Conservation (phyloP, 1,140 invertebrate genomes). For the Aphelenchoides fujianensis region DNA sequence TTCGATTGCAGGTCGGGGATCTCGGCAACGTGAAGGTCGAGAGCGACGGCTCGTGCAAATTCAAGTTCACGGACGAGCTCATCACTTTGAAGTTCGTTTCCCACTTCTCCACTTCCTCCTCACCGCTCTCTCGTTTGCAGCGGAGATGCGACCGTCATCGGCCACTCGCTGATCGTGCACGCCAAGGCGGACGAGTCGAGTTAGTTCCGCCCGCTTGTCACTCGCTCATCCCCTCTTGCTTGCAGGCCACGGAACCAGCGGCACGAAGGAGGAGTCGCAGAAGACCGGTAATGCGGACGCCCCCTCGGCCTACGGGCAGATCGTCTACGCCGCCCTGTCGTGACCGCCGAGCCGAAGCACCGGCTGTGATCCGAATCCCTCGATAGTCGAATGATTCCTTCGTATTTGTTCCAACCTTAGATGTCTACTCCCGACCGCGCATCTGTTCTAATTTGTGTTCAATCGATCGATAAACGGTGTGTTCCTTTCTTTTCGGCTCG, state of each 20-base stretch:
- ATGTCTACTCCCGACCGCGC: no score
- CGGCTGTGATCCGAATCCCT: no score
- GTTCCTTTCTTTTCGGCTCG: no score
- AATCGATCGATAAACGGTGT: no score
- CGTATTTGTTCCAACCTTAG: no score
- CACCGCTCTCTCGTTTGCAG: not conserved
- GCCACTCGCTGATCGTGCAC: slow-evolving; percentile 69
- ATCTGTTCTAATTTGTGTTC: no score
- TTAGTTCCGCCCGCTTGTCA: no score
- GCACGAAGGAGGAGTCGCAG: slow-evolving; percentile 73
- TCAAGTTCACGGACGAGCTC: slow-evolving; percentile 74
- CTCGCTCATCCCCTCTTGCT: no score
- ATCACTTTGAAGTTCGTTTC: slow-evolving; percentile 69
- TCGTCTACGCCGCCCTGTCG: slow-evolving; percentile 66
- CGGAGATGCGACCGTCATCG: slow-evolving; percentile 54
- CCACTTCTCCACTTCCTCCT: not conserved
- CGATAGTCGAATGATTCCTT: no score
- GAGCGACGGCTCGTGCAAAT: slow-evolving; percentile 70
- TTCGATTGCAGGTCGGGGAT: no score
- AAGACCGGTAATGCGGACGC: slow-evolving; percentile 95
- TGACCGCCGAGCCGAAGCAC: no score
- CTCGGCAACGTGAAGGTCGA: slow-evolving; percentile 71
- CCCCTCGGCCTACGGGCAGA: slow-evolving; percentile 91
- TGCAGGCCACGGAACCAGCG: slow-evolving; percentile 82
- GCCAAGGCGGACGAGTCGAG: slow-evolving; percentile 89